Conservation (phyloP, 2,888 invertebrate species). For the Leucophenga maculata region DNA sequence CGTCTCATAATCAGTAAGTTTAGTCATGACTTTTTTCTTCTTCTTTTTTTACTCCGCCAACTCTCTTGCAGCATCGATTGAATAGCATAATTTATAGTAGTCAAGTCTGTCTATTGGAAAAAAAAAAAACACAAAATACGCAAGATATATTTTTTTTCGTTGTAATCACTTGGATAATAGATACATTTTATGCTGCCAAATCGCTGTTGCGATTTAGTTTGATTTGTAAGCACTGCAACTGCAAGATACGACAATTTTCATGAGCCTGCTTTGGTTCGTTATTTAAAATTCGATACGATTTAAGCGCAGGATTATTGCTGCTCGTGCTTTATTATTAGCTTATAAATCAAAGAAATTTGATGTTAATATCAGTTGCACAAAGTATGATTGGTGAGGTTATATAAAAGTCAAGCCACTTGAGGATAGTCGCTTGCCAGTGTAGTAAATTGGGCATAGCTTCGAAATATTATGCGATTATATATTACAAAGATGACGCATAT, state of each 20-base stretch:
- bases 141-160: background rate
- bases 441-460: too few relatives aligned
- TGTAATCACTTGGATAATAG: slow-evolving; percentile 31
- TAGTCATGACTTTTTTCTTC: slow-evolving; percentile 50
- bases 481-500: too few relatives aligned
- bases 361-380: too few relatives aligned
- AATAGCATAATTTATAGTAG: slow-evolving; percentile 59
- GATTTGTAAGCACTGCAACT: slow-evolving; percentile 23
- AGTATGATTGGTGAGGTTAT: too few relatives aligned
- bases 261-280: slow-evolving; percentile 36
- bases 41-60: slow-evolving; percentile 37
- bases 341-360: slow-evolving; percentile 52
- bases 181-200: slow-evolving; percentile 20
- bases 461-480: too few relatives aligned
- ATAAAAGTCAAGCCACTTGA: too few relatives aligned
- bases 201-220: background rate
- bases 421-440: too few relatives aligned
- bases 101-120: slow-evolving; percentile 9
- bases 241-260: slow-evolving; percentile 22
- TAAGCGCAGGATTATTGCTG: slow-evolving; percentile 48
- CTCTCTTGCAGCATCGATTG: slow-evolving; percentile 33
- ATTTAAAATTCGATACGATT: slow-evolving; percentile 39
- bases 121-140: background rate
- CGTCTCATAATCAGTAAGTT: slow-evolving; percentile 58
- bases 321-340: slow-evolving; percentile 55